Percentiles rank a stretch among this genome's conserved stretches.
Conservation (phyloP, 1,140 invertebrate genomes). For the Thereuonema tuberculata region DNA sequence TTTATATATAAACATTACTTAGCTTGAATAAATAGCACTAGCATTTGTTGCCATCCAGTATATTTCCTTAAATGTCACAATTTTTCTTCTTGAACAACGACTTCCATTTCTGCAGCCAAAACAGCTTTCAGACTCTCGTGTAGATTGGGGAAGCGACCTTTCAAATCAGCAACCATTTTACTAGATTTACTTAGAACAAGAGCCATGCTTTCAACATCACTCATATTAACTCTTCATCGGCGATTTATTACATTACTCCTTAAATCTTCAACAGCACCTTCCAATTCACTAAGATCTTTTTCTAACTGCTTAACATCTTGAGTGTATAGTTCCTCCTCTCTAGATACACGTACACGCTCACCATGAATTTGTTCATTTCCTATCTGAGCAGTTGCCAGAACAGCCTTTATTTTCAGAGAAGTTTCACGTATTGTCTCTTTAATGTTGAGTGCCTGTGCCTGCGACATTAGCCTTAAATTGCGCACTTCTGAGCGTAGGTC, state of each 20-base stretch:
- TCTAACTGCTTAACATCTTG: conserved; percentile 80
- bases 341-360: conserved; percentile 48
- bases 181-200: conserved; percentile 74
- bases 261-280: conserved; percentile 85
- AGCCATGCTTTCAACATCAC: conserved; percentile 92
- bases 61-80: no score
- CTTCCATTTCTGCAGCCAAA: conserved; percentile 83
- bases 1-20: no score
- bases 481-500: conserved; percentile 76
- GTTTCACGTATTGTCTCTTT: conserved; percentile 80
- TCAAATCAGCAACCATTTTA: conserved; percentile 89
- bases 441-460: conserved; percentile 77
- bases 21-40: no score
- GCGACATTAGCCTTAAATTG: conserved; percentile 71
- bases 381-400: conserved; percentile 40
- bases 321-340: conserved; percentile 73
- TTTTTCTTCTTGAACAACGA: conserved; percentile 84
- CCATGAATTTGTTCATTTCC: conserved; percentile 45
- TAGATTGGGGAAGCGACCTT: conserved; percentile 69
- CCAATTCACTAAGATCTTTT: conserved; percentile 84
- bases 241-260: conserved; percentile 88
- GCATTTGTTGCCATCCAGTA: no score
- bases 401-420: conserved; percentile 33
- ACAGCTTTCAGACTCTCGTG: conserved; percentile 79
- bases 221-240: conserved; percentile 87